Percentiles rank a stretch among this genome's conserved stretches.
These are phyloP conservation scores for Vanessa cardui DNA, from an alignment of 2,888 invertebrate species.

Conservation along the genomic window DNA sequence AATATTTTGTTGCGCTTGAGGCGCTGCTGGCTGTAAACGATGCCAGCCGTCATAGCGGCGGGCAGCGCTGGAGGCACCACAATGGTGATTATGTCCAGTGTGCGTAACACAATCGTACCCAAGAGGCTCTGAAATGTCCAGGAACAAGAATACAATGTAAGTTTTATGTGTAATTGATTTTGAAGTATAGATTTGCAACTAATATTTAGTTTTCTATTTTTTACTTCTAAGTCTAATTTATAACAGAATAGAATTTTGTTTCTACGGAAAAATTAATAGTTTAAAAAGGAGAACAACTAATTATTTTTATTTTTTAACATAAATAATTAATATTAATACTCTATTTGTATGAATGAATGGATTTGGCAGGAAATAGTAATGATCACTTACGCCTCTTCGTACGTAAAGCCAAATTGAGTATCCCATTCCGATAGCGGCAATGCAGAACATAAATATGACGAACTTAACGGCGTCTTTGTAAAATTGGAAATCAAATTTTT, in stretches of 20 bases:
- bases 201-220: no score
- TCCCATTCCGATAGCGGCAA: conserved; percentile 87
- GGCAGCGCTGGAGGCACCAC: conserved; percentile 96
- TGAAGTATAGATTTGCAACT: no score
- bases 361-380: background rate
- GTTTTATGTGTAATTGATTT: background rate
- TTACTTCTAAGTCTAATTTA: no score
- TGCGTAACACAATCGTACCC: conserved; percentile 87
- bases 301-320: no score
- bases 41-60: conserved; percentile 93
- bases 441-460: conserved; percentile 86
- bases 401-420: conserved; percentile 87
- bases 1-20: conserved; percentile 86
- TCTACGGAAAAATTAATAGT: no score
- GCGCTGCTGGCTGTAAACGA: conserved; percentile 88
- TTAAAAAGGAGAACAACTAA: no score
- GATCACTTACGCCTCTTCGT: conserved; percentile 78
- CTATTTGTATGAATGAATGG: no score
- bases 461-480: conserved; percentile 91
- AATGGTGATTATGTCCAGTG: conserved; percentile 95
- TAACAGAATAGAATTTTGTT: no score
- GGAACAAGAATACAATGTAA: no score
- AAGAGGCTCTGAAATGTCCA: conserved; percentile 68
- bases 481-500: conserved; percentile 89
- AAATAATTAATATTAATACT: no score